phyloP scores from a whole-genome alignment of 2,797 vertebrate species.

The Crenuchus spilurus region DNA sequence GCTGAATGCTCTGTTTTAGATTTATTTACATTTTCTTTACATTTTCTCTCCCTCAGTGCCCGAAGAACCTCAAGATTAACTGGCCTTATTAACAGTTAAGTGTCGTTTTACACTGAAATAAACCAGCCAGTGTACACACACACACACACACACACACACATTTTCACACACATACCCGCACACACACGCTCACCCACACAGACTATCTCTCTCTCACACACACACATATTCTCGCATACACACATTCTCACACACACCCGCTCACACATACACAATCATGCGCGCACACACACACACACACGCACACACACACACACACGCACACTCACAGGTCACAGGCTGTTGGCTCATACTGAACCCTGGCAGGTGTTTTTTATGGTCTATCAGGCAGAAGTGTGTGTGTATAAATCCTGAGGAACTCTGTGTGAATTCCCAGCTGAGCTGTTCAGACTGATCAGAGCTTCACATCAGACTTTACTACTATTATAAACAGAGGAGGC shows the following conservation, averaged over 20 bases:
- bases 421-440: constrained; percentile 65
- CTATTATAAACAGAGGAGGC: no score
- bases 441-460: constrained; percentile 57
- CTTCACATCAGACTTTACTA: no score
- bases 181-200: constrained; percentile 17
- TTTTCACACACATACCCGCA: not conserved
- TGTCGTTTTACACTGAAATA: constrained; percentile 65
- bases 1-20: constrained; percentile 76
- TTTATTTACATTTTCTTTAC: constrained; percentile 4
- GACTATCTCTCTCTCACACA: no score
- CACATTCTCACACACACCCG: constrained; percentile 12
- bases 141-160: constrained; percentile 17
- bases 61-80: constrained; percentile 75
- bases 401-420: constrained; percentile 64
- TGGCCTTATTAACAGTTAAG: constrained; percentile 67
- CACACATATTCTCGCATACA: constrained; percentile 8
- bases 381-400: constrained; percentile 61
- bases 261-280: constrained; percentile 1
- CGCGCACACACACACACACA: constrained; percentile 22
- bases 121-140: constrained; percentile 60
- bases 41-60: constrained; percentile 75
- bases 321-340: constrained; percentile 46
- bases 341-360: constrained; percentile 59
- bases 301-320: constrained; percentile 13
- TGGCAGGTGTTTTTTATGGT: constrained; percentile 42